Conservation (phyloP, 2,888 invertebrate species). For the Drosophila merina region DNA sequence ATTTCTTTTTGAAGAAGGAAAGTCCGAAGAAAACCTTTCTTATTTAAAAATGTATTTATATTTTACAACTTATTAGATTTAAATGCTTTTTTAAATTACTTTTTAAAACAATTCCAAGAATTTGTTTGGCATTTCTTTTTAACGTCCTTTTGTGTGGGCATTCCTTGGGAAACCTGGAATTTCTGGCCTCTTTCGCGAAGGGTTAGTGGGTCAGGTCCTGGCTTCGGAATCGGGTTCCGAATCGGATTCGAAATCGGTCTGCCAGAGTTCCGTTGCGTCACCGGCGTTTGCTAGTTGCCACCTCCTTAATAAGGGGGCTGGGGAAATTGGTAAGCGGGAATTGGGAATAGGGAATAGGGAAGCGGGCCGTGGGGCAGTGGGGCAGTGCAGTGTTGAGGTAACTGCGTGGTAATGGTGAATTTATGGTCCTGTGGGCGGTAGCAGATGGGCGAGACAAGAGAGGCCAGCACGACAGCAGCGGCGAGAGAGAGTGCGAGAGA, state of each 20-base stretch:
- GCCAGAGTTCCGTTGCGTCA: conserved; percentile 72
- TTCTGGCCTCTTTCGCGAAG: conserved; percentile 4
- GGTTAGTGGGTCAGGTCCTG: conserved; percentile 39
- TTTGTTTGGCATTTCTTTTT: not conserved
- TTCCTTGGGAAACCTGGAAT: conserved; percentile 11
- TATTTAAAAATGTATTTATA: too few relatives aligned
- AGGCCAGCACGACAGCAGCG: not conserved
- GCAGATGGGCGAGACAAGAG: conserved; percentile 23
- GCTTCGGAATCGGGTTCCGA: conserved; percentile 30
- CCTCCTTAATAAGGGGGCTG: conserved; percentile 24
- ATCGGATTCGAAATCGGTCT: conserved; percentile 53
- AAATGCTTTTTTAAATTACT: not conserved
- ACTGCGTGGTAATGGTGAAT: conserved; percentile 69
- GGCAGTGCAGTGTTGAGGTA: conserved; percentile 66
- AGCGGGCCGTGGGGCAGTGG: not conserved
- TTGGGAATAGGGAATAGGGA: not conserved
- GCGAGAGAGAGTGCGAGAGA: not conserved
- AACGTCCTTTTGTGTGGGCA: not conserved
- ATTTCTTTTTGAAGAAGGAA: too few relatives aligned
- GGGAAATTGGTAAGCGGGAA: conserved; percentile 1
- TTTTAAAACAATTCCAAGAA: not conserved
- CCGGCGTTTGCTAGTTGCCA: conserved; percentile 46
- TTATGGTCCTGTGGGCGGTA: conserved; percentile 58
- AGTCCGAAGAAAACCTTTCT: too few relatives aligned
- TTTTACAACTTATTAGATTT: too few relatives aligned